Evolutionary conservation across 2,113 vertebrate genomes (phyloP), one percentile per base, ranked within the genome.

Genomic region (mouse (Mus musculus)): DNA sequence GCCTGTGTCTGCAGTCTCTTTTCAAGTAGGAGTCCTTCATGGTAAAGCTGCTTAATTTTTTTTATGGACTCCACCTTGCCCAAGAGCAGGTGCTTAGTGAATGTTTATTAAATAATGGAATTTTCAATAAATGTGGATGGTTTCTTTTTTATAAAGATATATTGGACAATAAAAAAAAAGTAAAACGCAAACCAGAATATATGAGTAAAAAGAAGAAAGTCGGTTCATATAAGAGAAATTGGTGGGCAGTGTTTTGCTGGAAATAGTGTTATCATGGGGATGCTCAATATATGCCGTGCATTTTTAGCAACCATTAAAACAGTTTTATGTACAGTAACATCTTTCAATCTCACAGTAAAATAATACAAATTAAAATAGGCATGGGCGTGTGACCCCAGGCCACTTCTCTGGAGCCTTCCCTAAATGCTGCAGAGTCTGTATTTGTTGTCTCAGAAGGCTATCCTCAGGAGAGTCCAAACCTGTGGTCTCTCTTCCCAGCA

Each of bases 81-180:
- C 46, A 72, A 77, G 81, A 96, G 85, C 59, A 96, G 65, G 93
- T 95, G 88, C 76, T 96, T 95, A 86, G 93, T 89, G 91, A 97
- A 96, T 94, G 77, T 93, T 97, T 93, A 96, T 77, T 96, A 67
- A 97, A 96, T 93, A 92, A 88, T 80, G 93, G 84, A 95, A 96
- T 93, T 93, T 96, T 96, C 39, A 52, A 88, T 95, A 92, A 90
- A 94, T 42, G 61, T 67, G 67, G 92, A 95, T 95, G 65, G 39
- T 90, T 88, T 96, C 91, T 97, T 95, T 92, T 93, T 92, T 39
- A 16, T 95, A 91, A 97, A 96, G 82, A 87, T 84, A 95, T 91
- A 94, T 61, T 95, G 95, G 39, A 94, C 28, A 94, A 69, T 94
- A 81, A 89, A 94, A 97, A 92, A 95, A 76, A 91, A 89, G 49